phyloP scores from a whole-genome alignment of 2,113 vertebrate genomes.

The Rhipidura dahli region DNA sequence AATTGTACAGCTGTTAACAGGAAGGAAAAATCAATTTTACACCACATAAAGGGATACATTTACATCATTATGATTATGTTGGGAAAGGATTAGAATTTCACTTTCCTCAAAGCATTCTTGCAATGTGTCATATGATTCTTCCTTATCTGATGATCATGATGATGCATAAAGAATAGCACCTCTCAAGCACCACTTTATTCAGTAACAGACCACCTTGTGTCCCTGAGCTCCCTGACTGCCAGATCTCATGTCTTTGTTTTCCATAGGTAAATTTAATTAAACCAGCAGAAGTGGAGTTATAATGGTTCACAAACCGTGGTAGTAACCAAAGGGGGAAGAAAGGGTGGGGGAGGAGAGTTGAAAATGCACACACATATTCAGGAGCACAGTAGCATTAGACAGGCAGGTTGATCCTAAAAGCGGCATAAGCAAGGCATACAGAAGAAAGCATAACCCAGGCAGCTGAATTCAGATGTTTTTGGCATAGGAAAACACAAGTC shows the following conservation, averaged over 20 bases:
- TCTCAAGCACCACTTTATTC: conserved; percentile 52
- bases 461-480: not conserved
- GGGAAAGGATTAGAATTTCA: conserved; percentile 49
- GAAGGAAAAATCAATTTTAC: conserved; percentile 53
- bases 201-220: conserved; percentile 49
- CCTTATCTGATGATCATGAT: conserved; percentile 57
- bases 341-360: not conserved
- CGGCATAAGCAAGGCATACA: not conserved
- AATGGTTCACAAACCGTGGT: not conserved
- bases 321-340: not conserved
- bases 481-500: not conserved
- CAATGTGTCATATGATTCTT: conserved; percentile 54
- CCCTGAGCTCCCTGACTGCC: conserved; percentile 3
- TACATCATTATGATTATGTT: conserved; percentile 56
- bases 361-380: not conserved
- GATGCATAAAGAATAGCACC: conserved; percentile 61
- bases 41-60: conserved; percentile 24
- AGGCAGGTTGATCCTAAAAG: not conserved
- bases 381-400: not conserved
- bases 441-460: not conserved
- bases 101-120: conserved; percentile 53
- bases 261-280: conserved; percentile 56
- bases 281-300: not conserved
- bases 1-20: conserved; percentile 28
- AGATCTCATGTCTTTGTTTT: conserved; percentile 50